phyloP scores from a whole-genome alignment of 1,140 invertebrate genomes.

The Musca vetustissima region DNA sequence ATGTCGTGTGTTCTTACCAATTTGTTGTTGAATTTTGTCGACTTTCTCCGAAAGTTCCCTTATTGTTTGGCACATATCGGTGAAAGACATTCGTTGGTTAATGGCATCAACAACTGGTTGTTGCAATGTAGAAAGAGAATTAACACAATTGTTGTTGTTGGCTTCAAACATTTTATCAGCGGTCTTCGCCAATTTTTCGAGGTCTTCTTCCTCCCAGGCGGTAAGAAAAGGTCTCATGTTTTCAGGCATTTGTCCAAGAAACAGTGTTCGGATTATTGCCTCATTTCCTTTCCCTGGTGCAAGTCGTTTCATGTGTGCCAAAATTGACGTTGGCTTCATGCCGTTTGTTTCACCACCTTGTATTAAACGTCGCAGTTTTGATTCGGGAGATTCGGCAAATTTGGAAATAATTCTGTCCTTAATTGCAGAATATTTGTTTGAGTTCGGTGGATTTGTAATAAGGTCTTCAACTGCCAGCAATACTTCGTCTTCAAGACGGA shows the following conservation, averaged over 20 bases:
- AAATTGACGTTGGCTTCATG: slow-evolving; percentile 12
- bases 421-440: neutral
- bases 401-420: slow-evolving; percentile 11
- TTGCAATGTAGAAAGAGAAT: neutral
- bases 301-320: neutral
- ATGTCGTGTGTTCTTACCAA: neutral
- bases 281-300: neutral
- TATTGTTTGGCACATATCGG: no score
- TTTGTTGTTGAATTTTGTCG: neutral
- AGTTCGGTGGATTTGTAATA: slow-evolving; percentile 4
- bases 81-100: neutral
- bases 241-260: slow-evolving; percentile 22
- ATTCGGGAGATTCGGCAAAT: slow-evolving; percentile 24
- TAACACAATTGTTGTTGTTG: neutral
- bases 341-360: slow-evolving; percentile 18
- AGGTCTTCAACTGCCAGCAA: slow-evolving; percentile 22
- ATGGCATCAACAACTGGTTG: neutral
- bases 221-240: neutral
- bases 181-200: slow-evolving; percentile 3
- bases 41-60: no score
- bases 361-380: slow-evolving; percentile 12
- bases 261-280: slow-evolving; percentile 5
- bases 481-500: slow-evolving; percentile 23
- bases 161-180: slow-evolving; percentile 3
- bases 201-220: neutral